phyloP scores from a whole-genome alignment of 2,888 invertebrate species.

The Drosophila anomalata region DNA sequence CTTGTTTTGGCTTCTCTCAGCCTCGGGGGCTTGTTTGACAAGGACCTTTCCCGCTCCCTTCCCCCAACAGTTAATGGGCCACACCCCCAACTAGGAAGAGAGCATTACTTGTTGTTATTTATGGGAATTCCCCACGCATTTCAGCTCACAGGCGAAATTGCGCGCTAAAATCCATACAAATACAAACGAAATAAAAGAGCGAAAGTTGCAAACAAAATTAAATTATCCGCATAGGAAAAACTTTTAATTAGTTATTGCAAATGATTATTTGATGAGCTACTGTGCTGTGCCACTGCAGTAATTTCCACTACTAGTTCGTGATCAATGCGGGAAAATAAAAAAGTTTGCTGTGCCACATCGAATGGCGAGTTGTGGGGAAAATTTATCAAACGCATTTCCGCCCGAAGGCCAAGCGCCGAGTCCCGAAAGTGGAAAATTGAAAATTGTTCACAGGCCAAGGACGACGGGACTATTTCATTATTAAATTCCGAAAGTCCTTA shows the following conservation, averaged over 20 bases:
- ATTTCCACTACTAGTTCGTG: constrained; percentile 19
- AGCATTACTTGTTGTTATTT: constrained; percentile 37
- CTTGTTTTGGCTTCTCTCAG: constrained; percentile 9
- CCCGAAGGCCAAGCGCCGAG: constrained; percentile 43
- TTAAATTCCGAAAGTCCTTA: constrained; percentile 72
- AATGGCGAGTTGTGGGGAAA: constrained; percentile 36
- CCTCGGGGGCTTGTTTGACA: constrained; percentile 12
- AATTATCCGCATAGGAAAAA: constrained; percentile 46
- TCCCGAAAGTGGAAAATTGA: constrained; percentile 65
- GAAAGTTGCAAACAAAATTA: constrained; percentile 49
- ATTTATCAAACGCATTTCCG: constrained; percentile 67
- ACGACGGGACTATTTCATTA: constrained; percentile 72
- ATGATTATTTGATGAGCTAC: constrained; percentile 51
- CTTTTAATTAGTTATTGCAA: constrained; percentile 71
- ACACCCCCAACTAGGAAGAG: constrained; percentile 25
- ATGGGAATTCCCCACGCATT: constrained; percentile 15
- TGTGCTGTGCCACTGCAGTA: constrained; percentile 47
- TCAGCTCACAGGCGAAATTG: constrained; percentile 27
- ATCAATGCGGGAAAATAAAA: constrained; percentile 29
- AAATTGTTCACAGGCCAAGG: constrained; percentile 60
- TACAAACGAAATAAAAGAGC: constrained; percentile 16
- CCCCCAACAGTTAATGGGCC: constrained; percentile 4
- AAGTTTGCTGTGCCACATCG: constrained; percentile 30
- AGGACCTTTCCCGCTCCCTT: constrained; percentile 12
- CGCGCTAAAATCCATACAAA: constrained; percentile 4